Conservation (phyloP, 2,888 invertebrate genomes). For the Thymelicus lineola region DNA sequence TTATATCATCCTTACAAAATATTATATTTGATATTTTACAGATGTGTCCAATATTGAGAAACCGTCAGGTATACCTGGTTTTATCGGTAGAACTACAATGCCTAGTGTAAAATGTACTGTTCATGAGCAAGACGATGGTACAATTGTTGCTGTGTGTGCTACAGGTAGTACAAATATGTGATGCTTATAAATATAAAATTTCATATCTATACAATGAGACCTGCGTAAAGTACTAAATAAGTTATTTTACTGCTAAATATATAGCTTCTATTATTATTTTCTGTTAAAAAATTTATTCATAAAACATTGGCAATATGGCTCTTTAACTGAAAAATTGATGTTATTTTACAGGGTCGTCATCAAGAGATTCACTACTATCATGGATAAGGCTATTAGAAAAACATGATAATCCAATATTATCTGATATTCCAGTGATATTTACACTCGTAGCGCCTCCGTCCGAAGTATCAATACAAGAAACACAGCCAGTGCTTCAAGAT, state of each 20-base stretch:
- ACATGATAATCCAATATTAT: conserved; percentile 89
- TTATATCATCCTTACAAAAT: not conserved
- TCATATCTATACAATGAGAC: no score
- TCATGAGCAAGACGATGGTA: conserved; percentile 97
- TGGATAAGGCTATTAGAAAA: conserved; percentile 94
- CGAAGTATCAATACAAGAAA: conserved; percentile 67
- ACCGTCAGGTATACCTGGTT: conserved; percentile 82
- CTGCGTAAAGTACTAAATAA: no score
- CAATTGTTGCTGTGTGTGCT: conserved; percentile 94
- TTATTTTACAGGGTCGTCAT: conserved; percentile 89
- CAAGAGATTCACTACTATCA: conserved; percentile 95
- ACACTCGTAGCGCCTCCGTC: conserved; percentile 88
- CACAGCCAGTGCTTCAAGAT: conserved; percentile 55
- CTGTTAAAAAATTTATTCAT: no score
- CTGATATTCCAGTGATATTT: conserved; percentile 93
- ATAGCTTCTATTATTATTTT: no score
- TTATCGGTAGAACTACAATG: conserved; percentile 73
- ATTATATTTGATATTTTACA: conserved; percentile 60
- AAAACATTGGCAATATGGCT: no score
- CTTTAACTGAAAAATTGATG: conserved; percentile 4
- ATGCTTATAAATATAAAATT: no score
- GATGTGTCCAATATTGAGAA: conserved; percentile 89
- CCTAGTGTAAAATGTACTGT: conserved; percentile 86
- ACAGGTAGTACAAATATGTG: conserved; percentile 80
- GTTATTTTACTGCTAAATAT: not conserved